These are phyloP conservation scores for Torymus tubicola DNA, from an alignment of 2,888 invertebrate genomes.

Conservation along the genomic window DNA sequence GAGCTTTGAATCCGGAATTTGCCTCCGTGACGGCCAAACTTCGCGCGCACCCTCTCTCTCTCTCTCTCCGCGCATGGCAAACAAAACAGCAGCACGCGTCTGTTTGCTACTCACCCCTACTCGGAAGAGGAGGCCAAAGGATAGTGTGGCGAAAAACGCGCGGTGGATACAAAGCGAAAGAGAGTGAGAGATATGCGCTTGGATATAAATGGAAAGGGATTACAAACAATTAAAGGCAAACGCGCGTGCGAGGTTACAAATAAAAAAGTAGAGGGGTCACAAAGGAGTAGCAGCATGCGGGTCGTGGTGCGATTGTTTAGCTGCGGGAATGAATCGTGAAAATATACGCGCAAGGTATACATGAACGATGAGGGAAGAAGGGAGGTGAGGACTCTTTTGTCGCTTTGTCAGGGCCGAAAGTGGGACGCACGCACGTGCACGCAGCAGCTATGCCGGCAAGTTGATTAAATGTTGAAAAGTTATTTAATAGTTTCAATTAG, in stretches of 20 bases:
- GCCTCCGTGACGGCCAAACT: not conserved
- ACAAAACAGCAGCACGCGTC: conserved; percentile 26
- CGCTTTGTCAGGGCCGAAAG: not conserved
- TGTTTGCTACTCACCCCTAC: conserved; percentile 7
- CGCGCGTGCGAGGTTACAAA: not conserved
- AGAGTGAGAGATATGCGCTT: conserved; percentile 1
- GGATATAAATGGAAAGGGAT: conserved; percentile 2
- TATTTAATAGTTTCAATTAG: not conserved
- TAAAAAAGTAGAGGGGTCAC: conserved; percentile 14
- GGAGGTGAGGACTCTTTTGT: not conserved
- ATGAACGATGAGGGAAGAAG: not conserved
- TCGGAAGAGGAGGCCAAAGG: not conserved
- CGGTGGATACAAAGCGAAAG: not conserved
- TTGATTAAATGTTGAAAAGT: conserved; percentile 11
- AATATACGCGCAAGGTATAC: not conserved
- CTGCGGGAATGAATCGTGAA: conserved; percentile 1
- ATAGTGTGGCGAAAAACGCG: not conserved
- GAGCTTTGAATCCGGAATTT: conserved; percentile 33
- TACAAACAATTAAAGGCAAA: conserved; percentile 49
- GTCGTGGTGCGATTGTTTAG: conserved; percentile 39
- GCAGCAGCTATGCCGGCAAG: no score
- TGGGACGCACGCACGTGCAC: not conserved
- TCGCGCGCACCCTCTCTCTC: no score
- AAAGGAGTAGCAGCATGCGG: conserved; percentile 17
- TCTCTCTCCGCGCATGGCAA: not conserved